These are phyloP conservation scores for Carassius gibelio DNA, from an alignment of 2,113 vertebrate genomes.

Conservation along the genomic window DNA sequence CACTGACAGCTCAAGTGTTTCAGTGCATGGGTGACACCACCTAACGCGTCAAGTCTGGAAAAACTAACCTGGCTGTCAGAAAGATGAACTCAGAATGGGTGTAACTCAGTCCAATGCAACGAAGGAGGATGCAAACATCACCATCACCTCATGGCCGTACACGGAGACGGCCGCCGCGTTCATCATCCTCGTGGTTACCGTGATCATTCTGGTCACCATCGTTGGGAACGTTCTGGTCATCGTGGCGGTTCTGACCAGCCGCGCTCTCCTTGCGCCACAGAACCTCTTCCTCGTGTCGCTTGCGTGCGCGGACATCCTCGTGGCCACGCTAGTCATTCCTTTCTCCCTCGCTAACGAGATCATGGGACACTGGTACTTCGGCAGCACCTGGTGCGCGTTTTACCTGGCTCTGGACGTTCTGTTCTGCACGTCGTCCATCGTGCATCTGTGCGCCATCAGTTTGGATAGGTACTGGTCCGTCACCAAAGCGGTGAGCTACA, in stretches of 20 bases:
- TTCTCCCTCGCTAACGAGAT: constrained; percentile 92
- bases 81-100: constrained; percentile 53
- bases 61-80: neutral
- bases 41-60: constrained; percentile 23
- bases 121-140: constrained; percentile 58
- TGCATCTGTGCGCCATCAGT: constrained; percentile 88
- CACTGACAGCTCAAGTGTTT: constrained; percentile 2
- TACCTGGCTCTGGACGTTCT: constrained; percentile 86
- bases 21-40: neutral
- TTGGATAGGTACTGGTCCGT: constrained; percentile 89
- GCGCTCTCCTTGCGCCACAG: constrained; percentile 85
- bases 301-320: constrained; percentile 88
- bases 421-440: constrained; percentile 87
- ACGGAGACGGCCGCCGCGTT: constrained; percentile 75
- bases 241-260: constrained; percentile 84
- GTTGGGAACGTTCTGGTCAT: constrained; percentile 83
- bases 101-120: constrained; percentile 60
- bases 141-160: constrained; percentile 65
- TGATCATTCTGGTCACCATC: constrained; percentile 78
- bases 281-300: constrained; percentile 93
- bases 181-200: constrained; percentile 80
- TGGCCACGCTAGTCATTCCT: constrained; percentile 89
- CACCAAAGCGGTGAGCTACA: constrained; percentile 82
- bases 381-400: constrained; percentile 83
- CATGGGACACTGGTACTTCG: constrained; percentile 83